phyloP scores from a whole-genome alignment of 2,888 invertebrate genomes.

The Hydrotaea cyrtoneurina region DNA sequence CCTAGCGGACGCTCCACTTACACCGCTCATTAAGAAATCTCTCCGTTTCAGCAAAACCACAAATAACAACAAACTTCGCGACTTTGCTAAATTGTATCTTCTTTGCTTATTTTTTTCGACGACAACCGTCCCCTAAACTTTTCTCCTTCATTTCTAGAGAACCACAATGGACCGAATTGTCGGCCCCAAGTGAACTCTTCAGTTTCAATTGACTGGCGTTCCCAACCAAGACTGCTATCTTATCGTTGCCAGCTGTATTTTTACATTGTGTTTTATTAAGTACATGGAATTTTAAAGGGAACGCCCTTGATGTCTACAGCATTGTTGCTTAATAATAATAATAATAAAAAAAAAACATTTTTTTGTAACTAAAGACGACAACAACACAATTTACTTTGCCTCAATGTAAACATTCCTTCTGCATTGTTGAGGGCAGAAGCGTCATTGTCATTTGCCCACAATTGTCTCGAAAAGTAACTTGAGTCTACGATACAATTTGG shows the following conservation, averaged over 20 bases:
- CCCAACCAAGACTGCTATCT: not conserved
- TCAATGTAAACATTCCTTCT: not conserved
- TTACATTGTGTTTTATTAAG: not conserved
- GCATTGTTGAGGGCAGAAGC: not conserved
- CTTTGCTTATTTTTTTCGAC: too few species aligned
- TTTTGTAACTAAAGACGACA: not conserved
- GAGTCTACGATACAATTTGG: not conserved
- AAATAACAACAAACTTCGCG: too few species aligned
- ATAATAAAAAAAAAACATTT: not conserved
- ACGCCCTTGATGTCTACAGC: not conserved
- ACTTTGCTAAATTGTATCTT: too few species aligned
- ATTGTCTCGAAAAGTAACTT: slow-evolving; percentile 8
- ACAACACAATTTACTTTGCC: slow-evolving; percentile 10
- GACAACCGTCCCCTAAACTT: too few species aligned
- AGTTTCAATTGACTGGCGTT: too few species aligned
- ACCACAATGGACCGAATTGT: too few species aligned
- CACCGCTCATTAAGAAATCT: too few species aligned
- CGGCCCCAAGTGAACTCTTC: too few species aligned
- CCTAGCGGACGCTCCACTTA: too few species aligned
- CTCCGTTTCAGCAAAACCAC: too few species aligned
- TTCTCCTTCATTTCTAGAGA: too few species aligned
- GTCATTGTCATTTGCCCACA: not conserved
- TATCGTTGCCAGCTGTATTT: not conserved
- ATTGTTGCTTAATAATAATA: not conserved
- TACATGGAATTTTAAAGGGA: not conserved